Conservation (phyloP, 2,113 vertebrate genomes). For the Microcebus ravelobensis region DNA sequence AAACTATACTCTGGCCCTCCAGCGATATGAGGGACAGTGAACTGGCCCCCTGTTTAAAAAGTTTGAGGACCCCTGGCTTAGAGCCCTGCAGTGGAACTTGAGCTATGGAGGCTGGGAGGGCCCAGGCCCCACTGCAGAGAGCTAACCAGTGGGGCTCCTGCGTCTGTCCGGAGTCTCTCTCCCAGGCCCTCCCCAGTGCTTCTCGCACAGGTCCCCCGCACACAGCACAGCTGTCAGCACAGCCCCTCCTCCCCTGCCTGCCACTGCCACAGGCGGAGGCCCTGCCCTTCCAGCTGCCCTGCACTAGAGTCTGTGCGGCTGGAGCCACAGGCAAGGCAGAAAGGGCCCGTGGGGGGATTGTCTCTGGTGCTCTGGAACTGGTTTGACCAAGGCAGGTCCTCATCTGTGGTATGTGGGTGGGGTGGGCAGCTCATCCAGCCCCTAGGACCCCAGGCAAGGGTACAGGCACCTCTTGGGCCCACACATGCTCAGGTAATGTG, state of each 20-base stretch:
- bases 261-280: background rate
- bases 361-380: background rate
- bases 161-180: background rate
- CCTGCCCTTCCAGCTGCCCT: background rate
- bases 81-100: background rate
- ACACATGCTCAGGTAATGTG: background rate
- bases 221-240: background rate
- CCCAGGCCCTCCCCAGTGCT: background rate
- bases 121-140: rapidly evolving
- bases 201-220: background rate
- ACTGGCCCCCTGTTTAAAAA: too few species aligned
- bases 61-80: too few species aligned
- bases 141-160: background rate
- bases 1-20: too few species aligned
- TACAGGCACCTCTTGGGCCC: background rate
- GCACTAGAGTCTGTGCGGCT: background rate
- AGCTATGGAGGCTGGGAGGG: background rate
- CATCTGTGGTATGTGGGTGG: background rate
- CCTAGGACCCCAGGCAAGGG: background rate
- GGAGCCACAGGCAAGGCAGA: background rate
- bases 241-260: background rate
- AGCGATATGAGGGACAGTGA: too few species aligned
- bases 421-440: background rate
- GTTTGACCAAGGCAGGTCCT: too few species aligned
- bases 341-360: too few species aligned